phyloP scores from a whole-genome alignment of 2,113 vertebrate species.

The Sula dactylatra region DNA sequence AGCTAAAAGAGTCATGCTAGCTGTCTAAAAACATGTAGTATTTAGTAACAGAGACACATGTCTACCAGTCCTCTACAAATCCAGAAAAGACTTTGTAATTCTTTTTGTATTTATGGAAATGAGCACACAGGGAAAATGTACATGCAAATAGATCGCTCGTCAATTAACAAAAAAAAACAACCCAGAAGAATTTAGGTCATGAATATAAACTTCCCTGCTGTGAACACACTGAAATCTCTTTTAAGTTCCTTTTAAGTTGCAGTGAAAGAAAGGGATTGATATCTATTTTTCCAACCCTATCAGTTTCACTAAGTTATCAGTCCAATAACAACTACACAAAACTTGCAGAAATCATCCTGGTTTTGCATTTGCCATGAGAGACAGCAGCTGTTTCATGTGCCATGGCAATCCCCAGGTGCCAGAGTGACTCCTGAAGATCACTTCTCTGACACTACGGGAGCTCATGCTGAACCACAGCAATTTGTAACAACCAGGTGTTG shows the following conservation, averaged over 20 bases:
- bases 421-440: neutral
- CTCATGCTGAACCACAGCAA: neutral
- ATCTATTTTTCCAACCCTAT: rapidly evolving
- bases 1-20: neutral
- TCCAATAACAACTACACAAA: neutral
- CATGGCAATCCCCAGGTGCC: rapidly evolving
- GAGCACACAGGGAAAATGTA: neutral
- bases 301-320: neutral
- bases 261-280: neutral
- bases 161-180: neutral
- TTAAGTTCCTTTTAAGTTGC: neutral
- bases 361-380: neutral
- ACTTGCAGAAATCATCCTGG: neutral
- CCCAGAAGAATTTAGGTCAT: neutral
- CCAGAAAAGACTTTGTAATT: neutral
- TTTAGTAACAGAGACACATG: neutral
- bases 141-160: neutral
- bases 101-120: neutral
- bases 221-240: neutral
- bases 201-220: neutral
- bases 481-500: neutral
- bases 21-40: neutral
- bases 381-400: neutral
- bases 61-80: neutral
- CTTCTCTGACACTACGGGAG: rapidly evolving